phyloP scores from a whole-genome alignment of 1,140 invertebrate species.

The Chelonus insularis region DNA sequence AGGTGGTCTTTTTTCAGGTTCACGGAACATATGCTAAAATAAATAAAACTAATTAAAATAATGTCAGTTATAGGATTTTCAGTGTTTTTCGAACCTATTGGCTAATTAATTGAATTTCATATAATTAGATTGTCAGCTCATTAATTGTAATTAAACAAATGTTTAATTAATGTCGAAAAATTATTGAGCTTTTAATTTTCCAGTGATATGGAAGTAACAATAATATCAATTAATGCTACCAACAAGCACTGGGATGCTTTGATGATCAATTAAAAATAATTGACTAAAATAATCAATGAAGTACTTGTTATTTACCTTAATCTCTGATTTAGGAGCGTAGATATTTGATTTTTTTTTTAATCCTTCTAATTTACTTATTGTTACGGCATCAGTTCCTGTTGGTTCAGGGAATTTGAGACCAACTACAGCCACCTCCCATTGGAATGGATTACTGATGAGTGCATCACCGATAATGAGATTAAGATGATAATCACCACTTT shows the following conservation, averaged over 20 bases:
- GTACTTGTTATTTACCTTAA: conserved; percentile 72
- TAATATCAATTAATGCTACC: conserved; percentile 41
- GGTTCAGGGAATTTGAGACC: conserved; percentile 71
- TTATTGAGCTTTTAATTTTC: conserved; percentile 36
- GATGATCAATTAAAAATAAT: neutral
- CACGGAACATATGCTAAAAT: conserved; percentile 85
- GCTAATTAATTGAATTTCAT: too few relatives aligned
- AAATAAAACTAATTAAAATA: neutral
- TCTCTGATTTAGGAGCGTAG: conserved; percentile 77
- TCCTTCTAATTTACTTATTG: conserved; percentile 45
- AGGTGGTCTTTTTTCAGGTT: conserved; percentile 88
- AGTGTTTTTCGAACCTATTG: neutral
- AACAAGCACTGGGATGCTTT: conserved; percentile 52
- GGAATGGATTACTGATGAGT: conserved; percentile 84
- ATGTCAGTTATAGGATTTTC: conserved; percentile 5
- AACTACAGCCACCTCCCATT: conserved; percentile 81
- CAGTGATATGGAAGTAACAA: conserved; percentile 54
- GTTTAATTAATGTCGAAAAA: conserved; percentile 3
- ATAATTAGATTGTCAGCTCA: too few relatives aligned
- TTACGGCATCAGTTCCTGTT: conserved; percentile 42
- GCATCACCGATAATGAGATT: conserved; percentile 90
- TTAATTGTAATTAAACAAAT: neutral
- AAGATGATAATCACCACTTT: conserved; percentile 80
- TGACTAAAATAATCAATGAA: too few relatives aligned
- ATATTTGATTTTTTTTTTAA: conserved; percentile 52